Evolutionary conservation across 2,888 invertebrate genomes (phyloP).

Genomic region (Cetonia aurata): DNA sequence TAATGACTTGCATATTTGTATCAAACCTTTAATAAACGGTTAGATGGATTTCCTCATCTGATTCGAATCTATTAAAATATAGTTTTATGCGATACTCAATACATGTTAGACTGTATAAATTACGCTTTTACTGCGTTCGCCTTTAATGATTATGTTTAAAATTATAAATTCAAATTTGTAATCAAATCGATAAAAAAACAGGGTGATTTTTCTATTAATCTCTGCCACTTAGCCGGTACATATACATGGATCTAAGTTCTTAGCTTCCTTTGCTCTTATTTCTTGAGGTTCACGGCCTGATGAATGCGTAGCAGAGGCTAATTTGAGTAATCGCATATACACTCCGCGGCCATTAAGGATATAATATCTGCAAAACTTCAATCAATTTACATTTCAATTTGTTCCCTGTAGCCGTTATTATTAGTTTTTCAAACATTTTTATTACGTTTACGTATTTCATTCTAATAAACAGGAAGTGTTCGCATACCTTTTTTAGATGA

Average conservation of each 20-base stretch:
- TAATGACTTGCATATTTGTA: conserved; percentile 40
- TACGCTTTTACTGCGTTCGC: conserved; percentile 40
- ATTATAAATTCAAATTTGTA: conserved; percentile 44
- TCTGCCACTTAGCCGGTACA: conserved; percentile 11
- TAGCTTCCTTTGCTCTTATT: conserved; percentile 21
- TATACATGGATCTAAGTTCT: conserved; percentile 6
- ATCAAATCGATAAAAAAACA: conserved; percentile 39
- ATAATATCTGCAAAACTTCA: conserved; percentile 1
- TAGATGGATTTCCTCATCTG: conserved; percentile 44
- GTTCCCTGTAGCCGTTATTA: background rate
- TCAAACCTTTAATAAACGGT: conserved; percentile 37
- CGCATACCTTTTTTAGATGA: no score
- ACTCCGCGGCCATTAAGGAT: conserved; percentile 9
- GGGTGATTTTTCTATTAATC: conserved; percentile 21
- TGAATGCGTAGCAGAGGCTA: conserved; percentile 24
- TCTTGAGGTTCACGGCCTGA: conserved; percentile 16
- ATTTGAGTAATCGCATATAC: conserved; percentile 14
- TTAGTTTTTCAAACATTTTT: background rate
- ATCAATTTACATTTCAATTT: conserved; percentile 30
- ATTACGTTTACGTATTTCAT: no score
- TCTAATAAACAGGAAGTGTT: no score
- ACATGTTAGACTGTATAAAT: conserved; percentile 39
- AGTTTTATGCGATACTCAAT: conserved; percentile 37
- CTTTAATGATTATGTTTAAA: conserved; percentile 36
- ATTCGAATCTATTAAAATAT: conserved; percentile 33